phyloP scores from a whole-genome alignment of 1,140 invertebrate genomes.

The Orussus abietinus region DNA sequence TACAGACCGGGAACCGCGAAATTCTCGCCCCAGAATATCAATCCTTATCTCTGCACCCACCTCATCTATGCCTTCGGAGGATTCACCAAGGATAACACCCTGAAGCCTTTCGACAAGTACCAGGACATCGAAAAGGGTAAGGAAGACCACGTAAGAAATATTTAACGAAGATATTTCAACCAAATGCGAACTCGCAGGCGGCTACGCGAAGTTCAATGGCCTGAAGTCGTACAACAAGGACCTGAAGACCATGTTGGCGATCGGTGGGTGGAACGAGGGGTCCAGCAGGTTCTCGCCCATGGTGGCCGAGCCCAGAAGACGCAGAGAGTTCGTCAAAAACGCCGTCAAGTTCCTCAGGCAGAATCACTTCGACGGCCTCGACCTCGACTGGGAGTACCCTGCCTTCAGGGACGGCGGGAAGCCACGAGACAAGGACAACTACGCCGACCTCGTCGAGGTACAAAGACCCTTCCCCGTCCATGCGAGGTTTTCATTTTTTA shows the following conservation, averaged over 20 bases:
- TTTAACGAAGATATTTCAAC: not conserved
- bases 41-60: slow-evolving; percentile 93
- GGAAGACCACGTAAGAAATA: slow-evolving; percentile 16
- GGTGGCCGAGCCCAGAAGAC: slow-evolving; percentile 70
- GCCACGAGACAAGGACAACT: slow-evolving; percentile 84
- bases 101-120: slow-evolving; percentile 91
- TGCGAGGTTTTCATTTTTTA: no score
- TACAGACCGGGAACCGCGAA: slow-evolving; percentile 84
- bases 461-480: no score
- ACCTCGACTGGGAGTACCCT: slow-evolving; percentile 97
- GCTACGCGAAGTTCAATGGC: slow-evolving; percentile 91
- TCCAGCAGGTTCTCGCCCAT: slow-evolving; percentile 84
- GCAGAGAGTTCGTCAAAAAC: slow-evolving; percentile 81
- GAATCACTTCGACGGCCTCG: slow-evolving; percentile 93
- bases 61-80: slow-evolving; percentile 92
- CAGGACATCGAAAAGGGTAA: slow-evolving; percentile 93
- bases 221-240: slow-evolving; percentile 92
- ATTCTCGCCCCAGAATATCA: slow-evolving; percentile 92
- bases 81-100: slow-evolving; percentile 83
- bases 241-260: slow-evolving; percentile 86
- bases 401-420: slow-evolving; percentile 85
- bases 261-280: slow-evolving; percentile 96
- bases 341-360: slow-evolving; percentile 83
- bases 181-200: slow-evolving; percentile 72
- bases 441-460: slow-evolving; percentile 82